These are phyloP conservation scores for Campoletis raptor DNA, from an alignment of 2,888 invertebrate genomes.

Conservation along the genomic window DNA sequence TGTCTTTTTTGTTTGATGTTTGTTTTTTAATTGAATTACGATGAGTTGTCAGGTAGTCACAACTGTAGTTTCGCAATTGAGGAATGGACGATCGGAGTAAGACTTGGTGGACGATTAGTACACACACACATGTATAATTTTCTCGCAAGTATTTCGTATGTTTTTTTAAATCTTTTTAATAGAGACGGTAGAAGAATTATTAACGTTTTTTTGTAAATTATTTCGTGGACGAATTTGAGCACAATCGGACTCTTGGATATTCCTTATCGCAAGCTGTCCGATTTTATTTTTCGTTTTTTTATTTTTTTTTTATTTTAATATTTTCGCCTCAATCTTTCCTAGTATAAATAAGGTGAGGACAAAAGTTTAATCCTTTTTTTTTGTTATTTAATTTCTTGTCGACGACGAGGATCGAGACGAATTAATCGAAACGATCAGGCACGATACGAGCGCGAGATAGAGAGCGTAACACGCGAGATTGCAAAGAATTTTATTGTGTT, in stretches of 20 bases:
- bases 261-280: conserved; percentile 14
- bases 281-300: conserved; percentile 22
- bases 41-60: conserved; percentile 32
- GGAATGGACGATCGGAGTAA: conserved; percentile 33
- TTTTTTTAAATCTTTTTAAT: conserved; percentile 16
- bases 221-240: conserved; percentile 67
- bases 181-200: conserved; percentile 52
- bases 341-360: conserved; percentile 53
- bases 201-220: conserved; percentile 44
- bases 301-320: conserved; percentile 10
- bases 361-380: conserved; percentile 34
- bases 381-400: conserved; percentile 49
- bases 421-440: conserved; percentile 68
- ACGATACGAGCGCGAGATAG: conserved; percentile 65
- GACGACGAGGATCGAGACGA: conserved; percentile 67
- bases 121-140: conserved; percentile 20
- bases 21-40: conserved; percentile 10
- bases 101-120: conserved; percentile 20
- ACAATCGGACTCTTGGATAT: conserved; percentile 50
- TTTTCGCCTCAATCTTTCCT: conserved; percentile 30
- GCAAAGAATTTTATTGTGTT: conserved; percentile 54
- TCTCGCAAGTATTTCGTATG: conserved; percentile 27
- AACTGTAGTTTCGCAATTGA: conserved; percentile 33
- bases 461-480: conserved; percentile 64
- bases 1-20: conserved; percentile 1